phyloP scores from a whole-genome alignment of 92 coral and sea anemone species.

The Scolanthus callimorphus region DNA sequence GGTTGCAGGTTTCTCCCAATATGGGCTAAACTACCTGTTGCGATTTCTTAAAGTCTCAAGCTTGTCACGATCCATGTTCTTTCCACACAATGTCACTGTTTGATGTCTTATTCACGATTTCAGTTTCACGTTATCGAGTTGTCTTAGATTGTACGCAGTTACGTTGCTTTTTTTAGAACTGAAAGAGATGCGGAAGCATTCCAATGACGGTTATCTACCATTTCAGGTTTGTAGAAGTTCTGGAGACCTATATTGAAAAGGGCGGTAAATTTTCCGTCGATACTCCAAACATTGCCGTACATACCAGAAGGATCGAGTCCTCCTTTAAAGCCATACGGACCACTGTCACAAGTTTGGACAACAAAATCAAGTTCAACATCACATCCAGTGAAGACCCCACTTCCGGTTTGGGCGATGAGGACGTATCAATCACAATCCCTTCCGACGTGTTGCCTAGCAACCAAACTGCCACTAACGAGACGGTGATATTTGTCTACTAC shows the following conservation, averaged over 20 bases:
- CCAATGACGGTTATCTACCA: no score
- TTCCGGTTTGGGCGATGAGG: slow-evolving; percentile 12
- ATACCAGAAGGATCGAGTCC: slow-evolving; percentile 27
- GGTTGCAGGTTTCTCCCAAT: no score
- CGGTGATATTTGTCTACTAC: slow-evolving; percentile 87
- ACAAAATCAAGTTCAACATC: slow-evolving; percentile 43
- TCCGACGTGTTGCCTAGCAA: slow-evolving; percentile 43
- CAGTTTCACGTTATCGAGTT: no score
- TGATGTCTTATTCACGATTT: no score
- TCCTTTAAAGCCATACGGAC: slow-evolving; percentile 21
- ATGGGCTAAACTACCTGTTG: no score
- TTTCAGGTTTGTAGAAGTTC: slow-evolving; percentile 78
- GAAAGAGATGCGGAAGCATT: no score
- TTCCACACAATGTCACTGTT: no score
- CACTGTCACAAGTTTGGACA: slow-evolving; percentile 40
- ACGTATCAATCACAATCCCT: slow-evolving; percentile 64
- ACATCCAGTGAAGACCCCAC: slow-evolving; percentile 45
- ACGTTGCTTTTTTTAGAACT: no score
- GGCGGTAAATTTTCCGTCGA: slow-evolving; percentile 84
- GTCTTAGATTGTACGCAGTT: no score
- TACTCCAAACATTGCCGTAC: slow-evolving; percentile 79
- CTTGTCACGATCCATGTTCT: no score
- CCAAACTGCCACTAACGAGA: slow-evolving; percentile 48
- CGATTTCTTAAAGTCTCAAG: no score
- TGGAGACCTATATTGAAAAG: slow-evolving; percentile 80